phyloP scores from a whole-genome alignment of 2,888 invertebrate genomes.

The Oligia fasciuncula region DNA sequence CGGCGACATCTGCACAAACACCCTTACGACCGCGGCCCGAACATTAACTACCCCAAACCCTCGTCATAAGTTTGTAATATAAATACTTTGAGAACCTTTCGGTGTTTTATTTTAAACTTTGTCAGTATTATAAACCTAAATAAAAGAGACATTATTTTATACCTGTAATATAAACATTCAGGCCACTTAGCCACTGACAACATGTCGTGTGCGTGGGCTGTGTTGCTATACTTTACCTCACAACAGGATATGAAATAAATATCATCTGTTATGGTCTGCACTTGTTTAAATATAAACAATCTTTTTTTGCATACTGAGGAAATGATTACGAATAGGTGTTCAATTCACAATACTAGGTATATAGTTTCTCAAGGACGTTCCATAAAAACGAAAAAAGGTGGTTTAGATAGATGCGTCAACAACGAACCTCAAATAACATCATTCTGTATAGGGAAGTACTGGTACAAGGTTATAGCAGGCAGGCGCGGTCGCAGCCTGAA shows the following conservation, averaged over 20 bases:
- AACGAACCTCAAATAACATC: background rate
- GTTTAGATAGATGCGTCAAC: background rate
- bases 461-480: background rate
- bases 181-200: background rate
- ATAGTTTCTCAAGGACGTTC: background rate
- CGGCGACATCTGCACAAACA: conserved; percentile 89
- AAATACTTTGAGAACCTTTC: conserved; percentile 37
- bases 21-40: conserved; percentile 87
- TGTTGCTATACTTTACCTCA: background rate
- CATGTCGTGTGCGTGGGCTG: background rate
- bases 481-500: too few species aligned
- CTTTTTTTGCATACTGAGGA: conserved; percentile 1
- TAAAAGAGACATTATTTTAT: background rate
- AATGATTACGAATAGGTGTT: background rate
- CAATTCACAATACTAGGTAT: background rate
- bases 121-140: background rate
- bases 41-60: conserved; percentile 57
- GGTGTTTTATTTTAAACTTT: conserved; percentile 38
- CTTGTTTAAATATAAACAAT: conserved; percentile 18
- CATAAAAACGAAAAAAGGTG: background rate
- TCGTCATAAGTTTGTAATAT: conserved; percentile 52
- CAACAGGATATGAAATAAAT: background rate
- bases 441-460: background rate
- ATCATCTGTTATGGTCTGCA: conserved; percentile 4
- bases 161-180: background rate